Conservation (phyloP, 2,113 vertebrate species). For the Phoenicopterus ruber region DNA sequence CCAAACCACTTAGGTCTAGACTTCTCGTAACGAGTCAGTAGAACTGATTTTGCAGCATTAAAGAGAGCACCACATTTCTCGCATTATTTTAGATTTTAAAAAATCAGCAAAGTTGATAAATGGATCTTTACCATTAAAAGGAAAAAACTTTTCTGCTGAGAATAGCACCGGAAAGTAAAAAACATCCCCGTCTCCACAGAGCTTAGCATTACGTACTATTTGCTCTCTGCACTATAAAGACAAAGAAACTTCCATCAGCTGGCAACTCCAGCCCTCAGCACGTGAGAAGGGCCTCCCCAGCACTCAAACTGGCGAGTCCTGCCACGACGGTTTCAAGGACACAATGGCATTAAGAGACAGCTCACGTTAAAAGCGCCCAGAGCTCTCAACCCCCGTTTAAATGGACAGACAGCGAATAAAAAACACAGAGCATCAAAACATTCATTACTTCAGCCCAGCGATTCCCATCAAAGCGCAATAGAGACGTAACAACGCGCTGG, state of each 20-base stretch:
- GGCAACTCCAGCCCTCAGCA: not conserved
- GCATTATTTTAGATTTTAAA: not conserved
- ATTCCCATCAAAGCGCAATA: conserved; percentile 98
- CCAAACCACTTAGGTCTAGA: not conserved
- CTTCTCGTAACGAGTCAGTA: not conserved
- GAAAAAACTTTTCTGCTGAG: not conserved
- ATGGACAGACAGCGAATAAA: not conserved
- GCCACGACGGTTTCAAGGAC: not conserved
- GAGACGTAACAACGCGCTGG: conserved; percentile 90
- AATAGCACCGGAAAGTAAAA: not conserved
- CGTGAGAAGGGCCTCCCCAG: not conserved
- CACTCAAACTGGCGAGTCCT: fast-evolving
- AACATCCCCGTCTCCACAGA: fast-evolving
- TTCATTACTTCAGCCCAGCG: conserved; percentile 89
- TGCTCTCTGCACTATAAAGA: not conserved
- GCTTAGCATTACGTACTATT: not conserved
- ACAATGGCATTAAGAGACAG: not conserved
- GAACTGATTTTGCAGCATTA: not conserved
- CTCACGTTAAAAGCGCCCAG: not conserved
- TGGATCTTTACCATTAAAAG: not conserved
- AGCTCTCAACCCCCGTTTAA: not conserved
- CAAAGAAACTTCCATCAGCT: not conserved
- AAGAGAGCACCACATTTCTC: not conserved
- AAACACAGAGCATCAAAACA: not conserved
- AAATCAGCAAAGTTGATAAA: not conserved